Conservation (phyloP, 2,888 invertebrate species). For the Schizaphis graminum region DNA sequence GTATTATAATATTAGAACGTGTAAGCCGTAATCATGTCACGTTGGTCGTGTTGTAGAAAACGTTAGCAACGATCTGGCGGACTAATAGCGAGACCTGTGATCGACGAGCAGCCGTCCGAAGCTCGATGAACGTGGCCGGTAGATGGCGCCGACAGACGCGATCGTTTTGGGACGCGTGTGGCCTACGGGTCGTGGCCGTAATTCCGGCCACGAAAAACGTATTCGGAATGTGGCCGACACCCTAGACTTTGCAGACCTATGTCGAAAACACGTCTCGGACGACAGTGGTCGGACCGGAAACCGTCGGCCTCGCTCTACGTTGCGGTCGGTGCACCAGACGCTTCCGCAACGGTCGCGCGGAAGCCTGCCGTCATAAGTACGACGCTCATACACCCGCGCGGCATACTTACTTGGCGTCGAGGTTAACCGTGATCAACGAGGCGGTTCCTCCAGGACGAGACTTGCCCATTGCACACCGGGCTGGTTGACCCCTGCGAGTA, state of each 20-base stretch:
- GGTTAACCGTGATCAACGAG: slow-evolving; percentile 79
- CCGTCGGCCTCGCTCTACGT: rapidly evolving
- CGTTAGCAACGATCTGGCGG: background rate
- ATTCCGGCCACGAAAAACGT: background rate
- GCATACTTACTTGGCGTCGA: slow-evolving; percentile 73
- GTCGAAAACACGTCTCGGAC: no score
- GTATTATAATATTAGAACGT: background rate
- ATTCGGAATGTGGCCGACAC: background rate
- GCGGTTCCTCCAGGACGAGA: slow-evolving; percentile 81
- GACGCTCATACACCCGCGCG: background rate
- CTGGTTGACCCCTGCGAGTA: slow-evolving; percentile 83
- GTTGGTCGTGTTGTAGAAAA: background rate
- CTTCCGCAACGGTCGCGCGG: background rate
- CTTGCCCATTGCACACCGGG: slow-evolving; percentile 81
- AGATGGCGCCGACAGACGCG: background rate
- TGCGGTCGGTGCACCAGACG: rapidly evolving
- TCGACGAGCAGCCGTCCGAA: background rate
- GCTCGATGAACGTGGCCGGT: background rate
- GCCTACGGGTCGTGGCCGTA: background rate
- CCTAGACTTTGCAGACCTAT: rapidly evolving
- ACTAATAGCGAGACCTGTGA: background rate
- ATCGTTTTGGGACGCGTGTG: background rate
- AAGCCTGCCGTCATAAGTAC: background rate
- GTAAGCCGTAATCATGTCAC: no score
- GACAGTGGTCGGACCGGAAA: background rate